These are phyloP conservation scores for Ectemnius continuus DNA, from an alignment of 2,888 invertebrate genomes.

Conservation along the genomic window DNA sequence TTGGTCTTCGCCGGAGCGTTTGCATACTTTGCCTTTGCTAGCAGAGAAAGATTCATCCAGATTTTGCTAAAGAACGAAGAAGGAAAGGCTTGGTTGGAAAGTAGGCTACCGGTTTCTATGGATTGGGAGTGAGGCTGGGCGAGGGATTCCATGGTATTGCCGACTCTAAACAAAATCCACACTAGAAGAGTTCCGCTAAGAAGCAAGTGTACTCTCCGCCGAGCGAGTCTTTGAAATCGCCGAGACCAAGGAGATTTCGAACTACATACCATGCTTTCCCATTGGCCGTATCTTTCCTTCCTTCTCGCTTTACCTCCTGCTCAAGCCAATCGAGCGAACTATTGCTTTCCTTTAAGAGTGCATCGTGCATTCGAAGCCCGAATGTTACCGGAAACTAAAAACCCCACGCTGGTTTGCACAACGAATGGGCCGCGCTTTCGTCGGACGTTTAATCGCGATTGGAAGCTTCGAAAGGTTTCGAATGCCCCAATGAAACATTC, in stretches of 20 bases:
- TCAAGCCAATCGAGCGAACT: constrained; percentile 42
- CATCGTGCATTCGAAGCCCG: constrained; percentile 28
- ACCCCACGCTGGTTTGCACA: too few relatives aligned
- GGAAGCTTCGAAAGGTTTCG: too few relatives aligned
- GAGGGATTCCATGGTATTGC: constrained; percentile 20
- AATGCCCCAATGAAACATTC: too few relatives aligned
- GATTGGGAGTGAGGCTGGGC: not conserved
- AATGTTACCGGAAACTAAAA: too few relatives aligned
- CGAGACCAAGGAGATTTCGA: constrained; percentile 44
- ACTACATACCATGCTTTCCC: constrained; percentile 36
- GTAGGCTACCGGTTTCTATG: too few relatives aligned
- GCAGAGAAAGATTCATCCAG: too few relatives aligned
- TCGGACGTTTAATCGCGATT: constrained; percentile 35
- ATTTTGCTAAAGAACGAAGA: too few relatives aligned
- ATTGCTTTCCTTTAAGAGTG: constrained; percentile 50
- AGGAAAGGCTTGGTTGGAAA: too few relatives aligned
- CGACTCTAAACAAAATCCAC: constrained; percentile 31
- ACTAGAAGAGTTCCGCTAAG: constrained; percentile 8
- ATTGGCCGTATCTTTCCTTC: constrained; percentile 39
- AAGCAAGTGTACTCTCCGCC: constrained; percentile 38
- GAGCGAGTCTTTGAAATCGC: constrained; percentile 40
- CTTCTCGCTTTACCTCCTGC: not conserved
- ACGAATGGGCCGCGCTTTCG: constrained; percentile 14
- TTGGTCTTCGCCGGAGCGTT: too few relatives aligned
- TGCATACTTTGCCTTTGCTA: too few relatives aligned